Conservation (phyloP, 2,797 vertebrate genomes). For the Rallus crepitans region DNA sequence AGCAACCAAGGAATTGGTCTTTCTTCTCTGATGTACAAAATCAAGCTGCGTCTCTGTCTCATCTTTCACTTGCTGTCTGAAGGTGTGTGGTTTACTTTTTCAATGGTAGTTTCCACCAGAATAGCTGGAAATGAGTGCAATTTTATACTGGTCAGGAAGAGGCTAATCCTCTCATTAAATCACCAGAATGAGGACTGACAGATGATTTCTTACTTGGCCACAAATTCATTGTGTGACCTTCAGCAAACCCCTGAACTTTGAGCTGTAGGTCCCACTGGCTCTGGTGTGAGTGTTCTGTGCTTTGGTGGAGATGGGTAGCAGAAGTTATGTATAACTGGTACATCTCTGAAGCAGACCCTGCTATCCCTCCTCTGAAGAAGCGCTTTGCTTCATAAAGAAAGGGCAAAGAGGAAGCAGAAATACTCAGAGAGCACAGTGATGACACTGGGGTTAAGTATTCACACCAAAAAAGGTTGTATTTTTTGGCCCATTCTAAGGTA, state of each 20-base stretch:
- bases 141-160: slow-evolving; percentile 4
- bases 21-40: background rate
- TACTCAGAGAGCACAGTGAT: background rate
- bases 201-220: slow-evolving; percentile 6
- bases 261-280: background rate
- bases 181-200: background rate
- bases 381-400: background rate
- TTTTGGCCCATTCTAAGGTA: background rate
- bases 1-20: background rate
- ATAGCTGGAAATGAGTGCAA: background rate
- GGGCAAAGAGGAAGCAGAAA: background rate
- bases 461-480: background rate
- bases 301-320: background rate
- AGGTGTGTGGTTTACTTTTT: background rate
- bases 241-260: slow-evolving; percentile 18
- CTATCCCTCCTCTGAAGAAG: background rate
- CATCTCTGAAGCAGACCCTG: background rate
- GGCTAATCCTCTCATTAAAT: slow-evolving; percentile 31
- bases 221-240: background rate
- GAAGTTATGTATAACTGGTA: fast-evolving
- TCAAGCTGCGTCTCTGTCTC: background rate
- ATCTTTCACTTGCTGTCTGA: background rate
- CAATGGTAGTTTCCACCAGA: background rate
- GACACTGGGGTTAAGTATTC: background rate
- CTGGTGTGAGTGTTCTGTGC: background rate